Base-by-base conservation (phyloP, 2,113 vertebrate genomes). In the Nematolebias whitei region DNA sequence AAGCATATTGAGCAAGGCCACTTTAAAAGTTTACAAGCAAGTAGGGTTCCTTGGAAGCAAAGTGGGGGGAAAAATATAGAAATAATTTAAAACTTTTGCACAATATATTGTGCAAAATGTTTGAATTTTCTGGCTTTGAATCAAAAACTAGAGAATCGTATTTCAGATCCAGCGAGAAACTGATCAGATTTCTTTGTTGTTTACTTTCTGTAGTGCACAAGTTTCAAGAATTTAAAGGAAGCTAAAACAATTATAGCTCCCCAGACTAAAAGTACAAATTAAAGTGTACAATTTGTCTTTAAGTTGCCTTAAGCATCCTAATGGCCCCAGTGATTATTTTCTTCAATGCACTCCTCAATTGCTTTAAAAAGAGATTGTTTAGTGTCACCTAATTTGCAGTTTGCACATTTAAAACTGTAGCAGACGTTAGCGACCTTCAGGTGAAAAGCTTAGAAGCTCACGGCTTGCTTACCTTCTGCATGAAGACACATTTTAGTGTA, bases 321-420 rank as follows among this genome's bases (percentile, higher is more conserved):
- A 60, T 60, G 49, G 47, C 47, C 38, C 40, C 22, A 47, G 43
- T 19, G 44, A 35, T 60, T 55, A 13, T 38, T 63, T 49, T 67
- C 50, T 26, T 78, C 35, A 44, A 55, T 20, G 10, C 15, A 41
- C 79, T 84, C 76, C 76, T 66, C 67, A 60, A 81, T 76, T 74
- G 71, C 71, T 89, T 87, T 85, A 90, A 91, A 88, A 86, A 86
- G 88, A 88, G 88, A 90, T 87, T 80, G 73, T 55, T 74, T 35
- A 35, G 19, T 44, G 60, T 83, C 67, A 71, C 61, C 69, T 52
- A 69, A 68, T 69, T 61, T 62, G 59, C 59, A 71, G n/a, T 67
- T 76, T 68, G 63, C 48, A 79, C 72, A 78, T 29, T 59, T 49
- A 35, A 82, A 79, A 86, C 75, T 72, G 47, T 79, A 80, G 77